Evolutionary conservation across 2,888 invertebrate genomes (phyloP).

Genomic region (Girardia tigrina): DNA sequence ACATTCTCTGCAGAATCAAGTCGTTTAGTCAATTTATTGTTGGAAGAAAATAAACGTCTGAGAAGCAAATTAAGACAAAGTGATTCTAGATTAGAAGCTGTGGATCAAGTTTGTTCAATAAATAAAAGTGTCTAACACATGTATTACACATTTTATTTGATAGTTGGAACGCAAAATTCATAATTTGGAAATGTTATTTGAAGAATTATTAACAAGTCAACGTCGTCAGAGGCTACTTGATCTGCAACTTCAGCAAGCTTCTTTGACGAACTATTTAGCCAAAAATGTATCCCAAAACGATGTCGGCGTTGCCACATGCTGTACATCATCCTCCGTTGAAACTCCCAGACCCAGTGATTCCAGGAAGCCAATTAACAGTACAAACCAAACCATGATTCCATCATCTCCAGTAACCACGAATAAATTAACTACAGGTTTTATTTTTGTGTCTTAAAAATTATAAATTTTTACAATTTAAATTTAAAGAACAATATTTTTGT

Average conservation of each 20-base stretch:
- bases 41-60: constrained; percentile 17
- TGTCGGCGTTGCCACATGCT: neutral
- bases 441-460: neutral
- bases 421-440: neutral
- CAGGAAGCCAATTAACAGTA: neutral
- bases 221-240: neutral
- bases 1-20: constrained; percentile 1
- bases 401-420: neutral
- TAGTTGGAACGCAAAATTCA: constrained; percentile 12
- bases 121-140: neutral
- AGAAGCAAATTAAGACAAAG: constrained; percentile 5
- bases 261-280: neutral
- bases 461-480: neutral
- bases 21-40: neutral
- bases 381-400: neutral
- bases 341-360: constrained; percentile 6
- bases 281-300: neutral
- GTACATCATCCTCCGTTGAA: neutral
- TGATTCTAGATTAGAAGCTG: constrained; percentile 19
- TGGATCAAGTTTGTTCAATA: neutral
- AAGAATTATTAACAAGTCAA: constrained; percentile 5
- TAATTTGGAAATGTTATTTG: constrained; percentile 23
- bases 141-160: too few species aligned
- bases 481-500: too few species aligned
- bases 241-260: neutral